Percentiles rank a stretch among this genome's conserved stretches.
Conservation (phyloP, 2,888 invertebrate species). For the Tridacna gigas region DNA sequence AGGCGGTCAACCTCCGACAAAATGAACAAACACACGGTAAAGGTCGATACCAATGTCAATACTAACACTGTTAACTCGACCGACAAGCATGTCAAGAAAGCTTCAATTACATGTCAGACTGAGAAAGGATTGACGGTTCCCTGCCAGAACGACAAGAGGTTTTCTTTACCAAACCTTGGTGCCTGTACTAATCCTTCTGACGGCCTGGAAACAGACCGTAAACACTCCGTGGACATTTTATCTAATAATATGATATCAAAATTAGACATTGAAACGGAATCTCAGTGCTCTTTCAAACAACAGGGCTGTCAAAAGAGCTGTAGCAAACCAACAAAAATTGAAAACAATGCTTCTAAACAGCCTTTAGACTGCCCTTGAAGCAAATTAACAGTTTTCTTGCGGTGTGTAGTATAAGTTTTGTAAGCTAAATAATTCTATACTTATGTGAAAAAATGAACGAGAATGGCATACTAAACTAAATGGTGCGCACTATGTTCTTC, state of each 20-base stretch:
- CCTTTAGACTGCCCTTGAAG: constrained; percentile 3
- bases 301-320: background rate
- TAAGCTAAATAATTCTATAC: too few species aligned
- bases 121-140: constrained; percentile 11
- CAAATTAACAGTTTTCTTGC: too few species aligned
- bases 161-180: constrained; percentile 56
- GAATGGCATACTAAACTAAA: too few species aligned
- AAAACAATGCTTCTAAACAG: constrained; percentile 3
- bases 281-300: background rate
- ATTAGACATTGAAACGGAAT: constrained; percentile 1
- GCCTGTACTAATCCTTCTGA: constrained; percentile 9
- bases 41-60: background rate
- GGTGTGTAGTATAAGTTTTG: too few species aligned
- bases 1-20: background rate
- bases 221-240: constrained; percentile 12
- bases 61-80: background rate
- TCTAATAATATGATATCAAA: constrained; percentile 18
- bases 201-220: constrained; percentile 1
- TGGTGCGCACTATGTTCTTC: too few species aligned
- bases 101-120: constrained; percentile 7
- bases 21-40: constrained; percentile 1
- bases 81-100: constrained; percentile 10
- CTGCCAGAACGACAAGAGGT: constrained; percentile 32
- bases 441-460: too few species aligned
- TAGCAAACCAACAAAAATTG: background rate